These are phyloP conservation scores for Macaca nemestrina DNA, from an alignment of 2,113 vertebrate genomes.

Conservation along the genomic window DNA sequence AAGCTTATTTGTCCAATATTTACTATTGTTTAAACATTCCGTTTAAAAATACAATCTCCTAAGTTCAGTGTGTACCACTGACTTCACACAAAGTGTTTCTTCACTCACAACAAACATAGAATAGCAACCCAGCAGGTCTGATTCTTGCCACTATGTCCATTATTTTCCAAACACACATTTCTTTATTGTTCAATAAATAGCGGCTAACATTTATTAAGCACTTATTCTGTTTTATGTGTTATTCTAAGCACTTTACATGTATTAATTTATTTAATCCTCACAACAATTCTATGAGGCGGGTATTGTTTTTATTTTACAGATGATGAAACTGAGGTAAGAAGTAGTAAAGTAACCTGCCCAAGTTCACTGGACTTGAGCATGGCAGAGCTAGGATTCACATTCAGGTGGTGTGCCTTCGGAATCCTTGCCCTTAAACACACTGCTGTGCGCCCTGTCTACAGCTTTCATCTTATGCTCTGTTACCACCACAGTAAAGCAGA, in stretches of 20 bases:
- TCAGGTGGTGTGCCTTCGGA: background rate
- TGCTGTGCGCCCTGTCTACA: background rate
- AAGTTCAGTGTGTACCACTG: background rate
- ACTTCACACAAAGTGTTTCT: background rate
- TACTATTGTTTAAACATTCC: background rate
- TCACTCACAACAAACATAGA: background rate
- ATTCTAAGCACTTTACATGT: background rate
- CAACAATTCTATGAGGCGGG: background rate
- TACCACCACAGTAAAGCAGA: background rate
- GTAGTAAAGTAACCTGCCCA: background rate
- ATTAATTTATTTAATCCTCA: background rate
- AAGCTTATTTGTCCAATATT: background rate
- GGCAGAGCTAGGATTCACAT: background rate
- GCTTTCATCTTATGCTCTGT: background rate
- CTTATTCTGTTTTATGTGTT: background rate
- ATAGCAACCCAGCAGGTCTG: background rate
- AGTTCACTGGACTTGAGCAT: accelerated
- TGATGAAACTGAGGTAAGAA: background rate
- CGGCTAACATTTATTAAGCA: background rate
- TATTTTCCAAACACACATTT: background rate
- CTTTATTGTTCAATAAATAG: background rate
- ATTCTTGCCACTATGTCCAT: background rate
- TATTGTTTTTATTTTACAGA: background rate
- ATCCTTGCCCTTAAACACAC: accelerated
- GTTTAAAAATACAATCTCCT: background rate